Base-by-base conservation (phyloP, 2,113 vertebrate species). In the Sinocyclocheilus rhinocerous region DNA sequence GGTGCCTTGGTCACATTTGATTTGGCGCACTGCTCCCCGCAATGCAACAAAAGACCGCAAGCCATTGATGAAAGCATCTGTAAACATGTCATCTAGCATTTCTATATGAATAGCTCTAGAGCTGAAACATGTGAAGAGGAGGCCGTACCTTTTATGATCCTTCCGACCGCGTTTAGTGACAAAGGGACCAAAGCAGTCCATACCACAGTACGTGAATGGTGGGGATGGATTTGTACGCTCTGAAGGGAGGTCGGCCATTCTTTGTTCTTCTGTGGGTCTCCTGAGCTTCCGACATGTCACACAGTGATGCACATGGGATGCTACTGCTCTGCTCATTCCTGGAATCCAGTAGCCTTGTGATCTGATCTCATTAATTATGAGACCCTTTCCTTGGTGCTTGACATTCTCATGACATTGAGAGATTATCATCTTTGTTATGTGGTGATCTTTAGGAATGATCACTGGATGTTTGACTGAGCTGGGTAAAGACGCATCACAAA, bases 111-210 rank as follows among this genome's bases (percentile, higher is more conserved):
- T 57, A 4, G 79, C 87, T 10, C 80, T 55, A 4, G 61, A 88
- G n/a, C n/a, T n/a, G n/a, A n/a, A n/a, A 7, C 85, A 89, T 0
- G 85, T 45, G 45, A 45, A 45, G 45, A 45, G 45, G 10, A 45
- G 45, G 1, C 45, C 78, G n/a, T 83, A 79, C n/a, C 83, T 76
- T 39, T 87, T 87, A 18, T 61, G 52, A 20, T 84, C 22, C 20
- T 76, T 83, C 1, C 52, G 3, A 26, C 76, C 76, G 4, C 77
- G 55, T 63, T 33, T 89, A 26, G 33, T 59, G 10, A 48, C 12
- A 67, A 76, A 75, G 29, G 87, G 87, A 29, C 87, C 70, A 85
- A 89, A 89, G 52, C 85, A 81, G 18, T 87, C 70, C 16, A 85
- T 78, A 45, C 83, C 83, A 24, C 42, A 70, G 6, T 89, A 87